A percentile compares a stretch with the other conserved stretches of the same genome.
phyloP scores from a whole-genome alignment of 2,797 vertebrate genomes.

The Anas bahamensis region DNA sequence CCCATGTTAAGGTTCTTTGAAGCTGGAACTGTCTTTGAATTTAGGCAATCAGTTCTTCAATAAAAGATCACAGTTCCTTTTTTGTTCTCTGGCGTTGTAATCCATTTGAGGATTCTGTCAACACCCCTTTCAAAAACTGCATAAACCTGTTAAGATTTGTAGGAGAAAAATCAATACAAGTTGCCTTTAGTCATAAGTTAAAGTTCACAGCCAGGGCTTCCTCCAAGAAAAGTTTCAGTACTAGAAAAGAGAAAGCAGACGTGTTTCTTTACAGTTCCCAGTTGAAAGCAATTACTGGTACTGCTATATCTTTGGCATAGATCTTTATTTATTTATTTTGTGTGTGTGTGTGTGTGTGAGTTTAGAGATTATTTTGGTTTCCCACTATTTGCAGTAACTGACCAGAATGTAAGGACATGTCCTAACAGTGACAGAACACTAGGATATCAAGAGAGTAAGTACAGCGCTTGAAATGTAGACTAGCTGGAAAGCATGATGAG shows the following conservation, averaged over 20 bases:
- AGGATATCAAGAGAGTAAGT: background rate
- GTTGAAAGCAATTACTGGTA: background rate
- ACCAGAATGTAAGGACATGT: background rate
- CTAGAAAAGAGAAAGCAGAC: background rate
- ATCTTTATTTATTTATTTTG: background rate
- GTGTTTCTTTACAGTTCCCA: background rate
- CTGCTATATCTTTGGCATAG: background rate
- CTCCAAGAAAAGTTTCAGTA: background rate
- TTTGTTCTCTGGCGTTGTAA: slow-evolving; percentile 26
- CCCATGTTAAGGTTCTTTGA: background rate
- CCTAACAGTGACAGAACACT: background rate
- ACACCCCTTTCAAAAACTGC: slow-evolving; percentile 7
- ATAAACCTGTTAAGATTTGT: slow-evolving; percentile 8
- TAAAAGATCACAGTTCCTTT: slow-evolving; percentile 41
- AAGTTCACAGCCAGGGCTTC: background rate
- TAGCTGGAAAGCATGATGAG: background rate
- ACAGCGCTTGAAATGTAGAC: fast-evolving
- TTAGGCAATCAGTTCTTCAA: slow-evolving; percentile 19
- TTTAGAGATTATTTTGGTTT: background rate
- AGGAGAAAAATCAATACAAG: slow-evolving; percentile 16
- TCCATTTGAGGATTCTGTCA: slow-evolving; percentile 40
- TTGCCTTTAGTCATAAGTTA: background rate
- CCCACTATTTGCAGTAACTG: background rate
- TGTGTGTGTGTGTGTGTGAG: background rate
- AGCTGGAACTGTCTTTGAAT: slow-evolving; percentile 28